Percentiles rank a stretch among this genome's conserved stretches.
phyloP scores from a whole-genome alignment of 1,140 invertebrate genomes.

The Plectus sambesii region DNA sequence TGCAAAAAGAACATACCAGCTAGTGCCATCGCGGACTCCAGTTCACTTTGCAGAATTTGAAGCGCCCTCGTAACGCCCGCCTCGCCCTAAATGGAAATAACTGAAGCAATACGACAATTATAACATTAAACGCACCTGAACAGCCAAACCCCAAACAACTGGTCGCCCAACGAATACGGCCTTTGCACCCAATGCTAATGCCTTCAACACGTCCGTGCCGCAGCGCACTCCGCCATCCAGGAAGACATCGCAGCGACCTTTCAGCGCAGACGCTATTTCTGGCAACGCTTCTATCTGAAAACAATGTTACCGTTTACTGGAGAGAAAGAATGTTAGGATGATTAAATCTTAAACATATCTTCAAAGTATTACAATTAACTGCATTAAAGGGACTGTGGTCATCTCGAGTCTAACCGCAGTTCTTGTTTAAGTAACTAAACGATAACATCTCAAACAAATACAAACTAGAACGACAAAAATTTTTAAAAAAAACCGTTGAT shows the following conservation, averaged over 20 bases:
- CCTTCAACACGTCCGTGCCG: slow-evolving; percentile 80
- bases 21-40: slow-evolving; percentile 64
- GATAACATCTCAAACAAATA: background rate
- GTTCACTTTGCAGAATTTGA: slow-evolving; percentile 62
- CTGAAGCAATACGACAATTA: background rate
- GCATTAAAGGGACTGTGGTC: too few relatives aligned
- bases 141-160: slow-evolving; percentile 70
- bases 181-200: slow-evolving; percentile 71
- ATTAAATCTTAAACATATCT: too few relatives aligned
- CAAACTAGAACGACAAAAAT: slow-evolving; percentile 1
- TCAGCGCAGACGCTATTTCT: slow-evolving; percentile 65
- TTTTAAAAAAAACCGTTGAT: slow-evolving; percentile 12
- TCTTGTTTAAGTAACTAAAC: too few relatives aligned
- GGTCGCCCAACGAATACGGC: slow-evolving; percentile 77
- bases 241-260: slow-evolving; percentile 64
- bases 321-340: too few relatives aligned
- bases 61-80: slow-evolving; percentile 64
- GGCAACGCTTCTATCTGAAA: slow-evolving; percentile 70
- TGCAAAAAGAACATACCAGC: slow-evolving; percentile 52
- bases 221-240: slow-evolving; percentile 73
- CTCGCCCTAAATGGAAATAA: slow-evolving; percentile 54
- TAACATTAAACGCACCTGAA: slow-evolving; percentile 46
- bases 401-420: too few relatives aligned
- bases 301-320: too few relatives aligned
- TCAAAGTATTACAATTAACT: too few relatives aligned